A percentile compares a stretch with the other conserved stretches of the same genome.
Evolutionary conservation across 2,888 invertebrate genomes (phyloP).

Genomic region (Scaptomyza cyrtandrae): DNA sequence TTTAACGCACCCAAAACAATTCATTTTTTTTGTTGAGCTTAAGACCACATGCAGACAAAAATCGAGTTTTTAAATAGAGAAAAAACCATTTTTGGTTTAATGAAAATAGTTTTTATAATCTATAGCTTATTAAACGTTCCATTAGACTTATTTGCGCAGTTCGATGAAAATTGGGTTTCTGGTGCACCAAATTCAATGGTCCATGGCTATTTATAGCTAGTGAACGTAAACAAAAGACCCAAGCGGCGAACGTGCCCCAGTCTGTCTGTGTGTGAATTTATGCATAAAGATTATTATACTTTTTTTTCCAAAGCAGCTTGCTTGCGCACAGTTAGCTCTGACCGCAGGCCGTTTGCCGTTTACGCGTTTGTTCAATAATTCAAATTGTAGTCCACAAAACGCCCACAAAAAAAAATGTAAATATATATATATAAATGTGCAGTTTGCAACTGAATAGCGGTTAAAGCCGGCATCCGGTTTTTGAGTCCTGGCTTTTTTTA

Average conservation of each 20-base stretch:
- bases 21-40: conserved; percentile 12
- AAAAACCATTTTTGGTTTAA: conserved; percentile 25
- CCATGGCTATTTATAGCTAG: conserved; percentile 69
- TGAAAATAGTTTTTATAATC: conserved; percentile 47
- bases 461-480: conserved; percentile 13
- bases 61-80: conserved; percentile 1
- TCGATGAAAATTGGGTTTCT: conserved; percentile 68
- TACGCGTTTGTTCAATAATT: conserved; percentile 73
- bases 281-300: conserved; percentile 77
- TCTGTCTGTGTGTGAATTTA: conserved; percentile 72
- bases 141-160: conserved; percentile 61
- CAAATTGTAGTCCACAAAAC: conserved; percentile 68
- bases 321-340: conserved; percentile 70
- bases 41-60: conserved; percentile 40
- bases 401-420: conserved; percentile 53
- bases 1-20: conserved; percentile 27
- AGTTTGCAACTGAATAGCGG: conserved; percentile 54
- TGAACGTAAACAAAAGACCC: conserved; percentile 73
- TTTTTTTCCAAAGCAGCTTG: conserved; percentile 17
- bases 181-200: conserved; percentile 72
- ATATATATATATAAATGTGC: conserved; percentile 19
- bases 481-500: neutral
- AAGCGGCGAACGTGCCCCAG: conserved; percentile 57
- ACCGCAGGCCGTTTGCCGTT: conserved; percentile 56
- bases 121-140: conserved; percentile 67